phyloP scores from a whole-genome alignment of 23 tunicate species.

The Trididemnum miniatum region DNA sequence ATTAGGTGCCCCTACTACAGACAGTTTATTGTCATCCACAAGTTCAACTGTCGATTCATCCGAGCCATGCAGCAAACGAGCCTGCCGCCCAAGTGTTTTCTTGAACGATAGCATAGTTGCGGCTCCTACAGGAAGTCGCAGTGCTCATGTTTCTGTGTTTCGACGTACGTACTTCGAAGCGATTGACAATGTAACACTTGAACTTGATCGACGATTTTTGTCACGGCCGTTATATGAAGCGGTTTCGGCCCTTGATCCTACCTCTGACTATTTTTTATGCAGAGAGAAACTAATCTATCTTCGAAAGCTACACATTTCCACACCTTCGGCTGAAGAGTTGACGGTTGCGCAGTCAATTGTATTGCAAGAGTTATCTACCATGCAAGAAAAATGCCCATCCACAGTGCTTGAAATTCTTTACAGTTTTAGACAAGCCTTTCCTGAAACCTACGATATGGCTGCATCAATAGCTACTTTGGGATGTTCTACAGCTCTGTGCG shows the following conservation, averaged over 20 bases:
- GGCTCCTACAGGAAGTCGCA: too few relatives aligned
- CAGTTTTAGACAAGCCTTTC: background rate
- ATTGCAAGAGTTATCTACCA: background rate
- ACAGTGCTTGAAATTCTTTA: background rate
- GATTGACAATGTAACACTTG: background rate
- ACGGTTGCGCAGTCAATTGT: background rate
- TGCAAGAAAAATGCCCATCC: background rate
- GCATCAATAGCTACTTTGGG: background rate
- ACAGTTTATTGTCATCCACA: background rate
- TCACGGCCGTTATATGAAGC: background rate
- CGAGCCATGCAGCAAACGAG: background rate
- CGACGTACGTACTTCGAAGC: too few relatives aligned
- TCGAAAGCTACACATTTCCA: background rate
- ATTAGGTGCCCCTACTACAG: background rate
- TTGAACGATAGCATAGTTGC: background rate
- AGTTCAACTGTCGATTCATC: background rate
- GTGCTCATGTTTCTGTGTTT: background rate
- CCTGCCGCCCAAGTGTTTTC: background rate
- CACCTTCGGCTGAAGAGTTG: background rate
- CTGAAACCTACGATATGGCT: background rate
- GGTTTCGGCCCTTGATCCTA: background rate
- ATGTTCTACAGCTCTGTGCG: background rate
- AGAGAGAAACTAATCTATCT: too few relatives aligned
- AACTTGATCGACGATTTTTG: background rate
- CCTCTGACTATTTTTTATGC: background rate